Conservation (phyloP, 2,888 invertebrate species). For the Dryobota labecula region DNA sequence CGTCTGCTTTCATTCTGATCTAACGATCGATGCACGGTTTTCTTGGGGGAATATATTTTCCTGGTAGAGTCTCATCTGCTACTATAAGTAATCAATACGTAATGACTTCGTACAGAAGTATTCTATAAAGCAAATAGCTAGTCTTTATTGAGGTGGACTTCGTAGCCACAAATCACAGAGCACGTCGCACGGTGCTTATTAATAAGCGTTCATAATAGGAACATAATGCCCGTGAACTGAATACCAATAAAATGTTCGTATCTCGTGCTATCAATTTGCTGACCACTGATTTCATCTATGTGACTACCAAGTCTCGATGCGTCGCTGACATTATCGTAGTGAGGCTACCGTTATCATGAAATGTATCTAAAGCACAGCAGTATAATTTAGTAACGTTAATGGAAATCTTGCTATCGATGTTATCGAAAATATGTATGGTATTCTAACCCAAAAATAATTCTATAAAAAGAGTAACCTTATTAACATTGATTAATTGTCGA, state of each 20-base stretch:
- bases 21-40: conserved; percentile 20
- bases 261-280: conserved; percentile 54
- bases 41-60: conserved; percentile 33
- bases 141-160: conserved; percentile 25
- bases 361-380: conserved; percentile 31
- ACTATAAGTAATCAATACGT: conserved; percentile 14
- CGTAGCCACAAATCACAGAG: conserved; percentile 31
- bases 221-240: conserved; percentile 62
- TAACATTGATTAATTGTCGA: conserved; percentile 12
- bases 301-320: conserved; percentile 27
- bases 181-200: conserved; percentile 34
- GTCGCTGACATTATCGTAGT: conserved; percentile 28
- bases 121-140: conserved; percentile 5
- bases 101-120: background rate
- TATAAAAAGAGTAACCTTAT: background rate
- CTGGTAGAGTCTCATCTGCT: conserved; percentile 19
- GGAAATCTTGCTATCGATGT: conserved; percentile 26
- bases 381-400: conserved; percentile 46
- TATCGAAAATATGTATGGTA: conserved; percentile 15
- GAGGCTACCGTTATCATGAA: conserved; percentile 32
- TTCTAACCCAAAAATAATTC: background rate
- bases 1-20: conserved; percentile 16
- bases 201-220: conserved; percentile 58
- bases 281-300: conserved; percentile 36
- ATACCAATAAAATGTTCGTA: conserved; percentile 59